Percentiles rank a stretch among this genome's conserved stretches.
Evolutionary conservation across 2,797 vertebrate species (phyloP).

Genomic region (Lates japonicus): DNA sequence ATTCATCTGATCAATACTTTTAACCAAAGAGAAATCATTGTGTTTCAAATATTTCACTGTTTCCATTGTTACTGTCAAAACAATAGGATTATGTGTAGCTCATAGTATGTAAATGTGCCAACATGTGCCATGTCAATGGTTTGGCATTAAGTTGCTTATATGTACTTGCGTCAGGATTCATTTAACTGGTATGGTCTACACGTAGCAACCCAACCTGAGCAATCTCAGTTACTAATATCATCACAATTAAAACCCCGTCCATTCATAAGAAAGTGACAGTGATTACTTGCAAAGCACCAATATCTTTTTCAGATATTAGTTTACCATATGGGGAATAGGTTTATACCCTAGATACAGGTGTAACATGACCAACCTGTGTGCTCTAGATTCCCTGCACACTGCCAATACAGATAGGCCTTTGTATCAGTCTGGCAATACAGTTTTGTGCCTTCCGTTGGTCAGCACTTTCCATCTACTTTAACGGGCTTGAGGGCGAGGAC

Average conservation of each 20-base stretch:
- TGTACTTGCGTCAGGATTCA: too few relatives aligned
- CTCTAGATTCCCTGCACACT: slow-evolving; percentile 86
- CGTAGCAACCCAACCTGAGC: background rate
- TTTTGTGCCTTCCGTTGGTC: too few relatives aligned
- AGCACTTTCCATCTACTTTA: slow-evolving; percentile 83
- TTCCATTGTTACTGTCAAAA: background rate
- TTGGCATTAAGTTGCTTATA: too few relatives aligned
- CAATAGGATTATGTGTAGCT: background rate
- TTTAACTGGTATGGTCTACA: background rate
- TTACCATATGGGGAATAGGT: too few relatives aligned
- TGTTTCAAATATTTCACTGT: too few relatives aligned
- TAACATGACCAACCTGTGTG: slow-evolving; percentile 76
- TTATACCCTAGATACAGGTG: too few relatives aligned
- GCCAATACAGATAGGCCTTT: slow-evolving; percentile 87
- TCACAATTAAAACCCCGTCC: background rate
- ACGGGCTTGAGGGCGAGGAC: slow-evolving; percentile 70
- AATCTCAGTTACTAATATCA: background rate
- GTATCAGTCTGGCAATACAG: slow-evolving; percentile 87
- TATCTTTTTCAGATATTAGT: background rate
- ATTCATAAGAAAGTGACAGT: too few relatives aligned
- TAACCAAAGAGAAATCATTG: too few relatives aligned
- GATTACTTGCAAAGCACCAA: background rate
- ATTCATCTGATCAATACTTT: too few relatives aligned
- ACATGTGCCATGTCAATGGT: background rate
- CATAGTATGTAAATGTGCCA: background rate